Evolutionary conservation across 1,140 invertebrate genomes (phyloP), one percentile per base, ranked within the genome.

Genomic region (Nilaparvata lugens): DNA sequence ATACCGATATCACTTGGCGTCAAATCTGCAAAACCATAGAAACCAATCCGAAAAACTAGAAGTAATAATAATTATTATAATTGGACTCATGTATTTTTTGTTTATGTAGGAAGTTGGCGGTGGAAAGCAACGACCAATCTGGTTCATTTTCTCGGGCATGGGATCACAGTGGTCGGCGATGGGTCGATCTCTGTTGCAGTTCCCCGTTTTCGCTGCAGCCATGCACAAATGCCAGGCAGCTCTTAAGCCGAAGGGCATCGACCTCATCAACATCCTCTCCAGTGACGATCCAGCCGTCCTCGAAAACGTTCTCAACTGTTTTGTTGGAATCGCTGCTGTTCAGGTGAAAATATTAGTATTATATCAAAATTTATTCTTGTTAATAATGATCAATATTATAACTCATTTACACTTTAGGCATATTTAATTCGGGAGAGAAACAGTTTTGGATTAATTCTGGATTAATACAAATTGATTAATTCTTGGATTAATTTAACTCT

Each of bases 271-370:
- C 31, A 76, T 89, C 55, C 64, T 91, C 6, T 79, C 78, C 24
- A 79, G 78, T 25, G 75, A 75, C 2, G 76, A 83, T 62, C 77
- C 80, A n/a, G 72, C 72, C 14, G 79, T 76, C 0, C 80, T 82
- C 65, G 77, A 84, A 16, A 77, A 82, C 63, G 81, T 82, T 23
- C 62, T 85, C 7, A 76, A 86, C 64, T 81, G 82, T 1, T 88
- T 90, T 70, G 78, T 90, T 43, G 80, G 80, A 28, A 89, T 89
- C 65, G 82, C 86, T 54, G 88, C 92, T 19, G 84, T 97, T 61
- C 89, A 92, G 77, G 86, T 88, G 71, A 64, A 23, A 18, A n/a
- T 7, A 28, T 53, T 16, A 45, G 4, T 19, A 5, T 45, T 45
- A 4, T 28, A 28, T 28, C 28, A 28, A 28, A n/a, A 28, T 28